phyloP scores from a whole-genome alignment of 2,888 invertebrate genomes.

The Tiphia femorata region DNA sequence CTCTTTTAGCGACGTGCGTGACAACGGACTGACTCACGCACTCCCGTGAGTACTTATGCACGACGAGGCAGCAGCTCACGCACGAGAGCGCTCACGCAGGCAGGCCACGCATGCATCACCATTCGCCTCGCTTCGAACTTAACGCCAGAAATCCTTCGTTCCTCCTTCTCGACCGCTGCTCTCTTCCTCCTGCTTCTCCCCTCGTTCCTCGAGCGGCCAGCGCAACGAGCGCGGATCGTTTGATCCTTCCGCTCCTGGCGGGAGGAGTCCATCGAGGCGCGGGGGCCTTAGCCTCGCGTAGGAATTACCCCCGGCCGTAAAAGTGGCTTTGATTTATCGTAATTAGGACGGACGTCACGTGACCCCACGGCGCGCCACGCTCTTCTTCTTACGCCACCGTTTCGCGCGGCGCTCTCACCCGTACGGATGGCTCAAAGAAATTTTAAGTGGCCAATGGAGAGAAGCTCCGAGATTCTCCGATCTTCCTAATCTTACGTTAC shows the following conservation, averaged over 20 bases:
- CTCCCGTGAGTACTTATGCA: no score
- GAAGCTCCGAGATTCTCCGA: no score
- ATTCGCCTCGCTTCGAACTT: conserved; percentile 1
- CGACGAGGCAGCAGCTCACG: no score
- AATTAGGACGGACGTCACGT: no score
- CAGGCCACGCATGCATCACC: conserved; percentile 24
- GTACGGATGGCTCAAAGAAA: not conserved
- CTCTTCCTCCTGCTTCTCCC: conserved; percentile 13
- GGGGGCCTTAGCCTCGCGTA: no score
- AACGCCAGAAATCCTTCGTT: conserved; percentile 28
- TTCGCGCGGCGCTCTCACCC: not conserved
- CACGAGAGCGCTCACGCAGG: conserved; percentile 38
- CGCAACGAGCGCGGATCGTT: conserved; percentile 23
- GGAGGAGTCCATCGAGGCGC: no score
- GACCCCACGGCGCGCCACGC: no score
- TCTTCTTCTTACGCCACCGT: not conserved
- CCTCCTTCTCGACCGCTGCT: conserved; percentile 9
- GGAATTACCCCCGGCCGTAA: no score
- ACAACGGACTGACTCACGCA: conserved; percentile 50
- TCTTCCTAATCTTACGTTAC: no score
- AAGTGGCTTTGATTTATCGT: no score
- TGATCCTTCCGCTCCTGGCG: conserved; percentile 37
- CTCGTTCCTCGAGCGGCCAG: no score
- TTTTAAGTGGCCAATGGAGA: not conserved
- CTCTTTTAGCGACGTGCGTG: conserved; percentile 53